These are phyloP conservation scores for Calephelis perditalis DNA, from an alignment of 2,888 invertebrate species.

Conservation along the genomic window DNA sequence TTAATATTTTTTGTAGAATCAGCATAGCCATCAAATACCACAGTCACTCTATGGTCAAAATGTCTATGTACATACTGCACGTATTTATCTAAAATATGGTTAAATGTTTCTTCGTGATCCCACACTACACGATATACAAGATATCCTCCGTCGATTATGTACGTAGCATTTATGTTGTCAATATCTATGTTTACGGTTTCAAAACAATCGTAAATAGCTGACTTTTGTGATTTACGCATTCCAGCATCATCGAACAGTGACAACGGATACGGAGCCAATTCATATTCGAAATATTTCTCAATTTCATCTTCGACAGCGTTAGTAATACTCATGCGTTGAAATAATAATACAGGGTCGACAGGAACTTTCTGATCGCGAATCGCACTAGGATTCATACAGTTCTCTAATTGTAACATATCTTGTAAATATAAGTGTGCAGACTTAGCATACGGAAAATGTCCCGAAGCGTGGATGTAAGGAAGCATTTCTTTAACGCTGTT, in stretches of 20 bases:
- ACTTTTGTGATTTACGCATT: slow-evolving; percentile 34
- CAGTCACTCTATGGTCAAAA: slow-evolving; percentile 28
- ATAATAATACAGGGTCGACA: slow-evolving; percentile 3
- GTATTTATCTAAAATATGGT: slow-evolving; percentile 31
- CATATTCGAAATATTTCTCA: neutral
- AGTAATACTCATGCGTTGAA: neutral
- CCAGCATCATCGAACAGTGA: slow-evolving; percentile 32
- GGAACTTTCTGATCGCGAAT: slow-evolving; percentile 35
- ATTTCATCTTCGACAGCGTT: neutral
- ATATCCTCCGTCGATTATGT: slow-evolving; percentile 24
- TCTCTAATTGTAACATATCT: slow-evolving; percentile 35
- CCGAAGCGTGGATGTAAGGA: slow-evolving; percentile 34
- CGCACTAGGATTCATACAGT: slow-evolving; percentile 34
- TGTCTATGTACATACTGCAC: slow-evolving; percentile 32
- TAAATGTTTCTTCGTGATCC: slow-evolving; percentile 32
- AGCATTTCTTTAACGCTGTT: slow-evolving; percentile 25
- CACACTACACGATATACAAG: slow-evolving; percentile 32
- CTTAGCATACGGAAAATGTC: slow-evolving; percentile 24
- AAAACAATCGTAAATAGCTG: slow-evolving; percentile 34
- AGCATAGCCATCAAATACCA: slow-evolving; percentile 38
- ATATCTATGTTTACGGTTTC: slow-evolving; percentile 27
- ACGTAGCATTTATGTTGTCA: slow-evolving; percentile 27
- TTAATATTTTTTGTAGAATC: slow-evolving; percentile 33
- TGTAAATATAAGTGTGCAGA: slow-evolving; percentile 20
- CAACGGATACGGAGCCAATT: slow-evolving; percentile 12